Percentiles rank a stretch among this genome's conserved stretches.
phyloP scores from a whole-genome alignment of 2,797 vertebrate species.

The Pseudomugil gertrudae region DNA sequence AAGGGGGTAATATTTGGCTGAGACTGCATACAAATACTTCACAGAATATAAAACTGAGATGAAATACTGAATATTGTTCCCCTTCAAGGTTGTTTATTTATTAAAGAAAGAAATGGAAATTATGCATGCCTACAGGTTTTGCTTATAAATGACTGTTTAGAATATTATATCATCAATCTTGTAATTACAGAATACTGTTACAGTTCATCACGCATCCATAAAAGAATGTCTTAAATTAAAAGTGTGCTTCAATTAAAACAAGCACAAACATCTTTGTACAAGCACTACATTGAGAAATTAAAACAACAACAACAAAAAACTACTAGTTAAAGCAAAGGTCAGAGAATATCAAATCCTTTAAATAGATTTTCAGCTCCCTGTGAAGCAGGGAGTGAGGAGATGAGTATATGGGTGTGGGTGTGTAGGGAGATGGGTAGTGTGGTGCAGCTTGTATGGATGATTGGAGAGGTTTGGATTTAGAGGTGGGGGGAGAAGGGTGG shows the following conservation, averaged over 20 bases:
- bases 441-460: too few relatives aligned
- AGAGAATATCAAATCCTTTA: neutral
- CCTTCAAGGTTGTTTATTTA: slow-evolving; percentile 1
- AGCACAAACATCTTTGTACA: slow-evolving; percentile 2
- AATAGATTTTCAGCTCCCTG: neutral
- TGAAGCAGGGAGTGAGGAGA: too few relatives aligned
- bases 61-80: neutral
- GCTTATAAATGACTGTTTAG: neutral
- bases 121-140: neutral
- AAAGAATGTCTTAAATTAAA: slow-evolving; percentile 1
- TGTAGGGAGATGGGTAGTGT: too few relatives aligned
- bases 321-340: neutral
- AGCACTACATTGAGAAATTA: slow-evolving; percentile 9
- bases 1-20: slow-evolving; percentile 21
- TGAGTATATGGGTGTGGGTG: too few relatives aligned
- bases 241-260: neutral
- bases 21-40: neutral
- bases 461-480: too few relatives aligned
- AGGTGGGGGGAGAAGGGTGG: too few relatives aligned
- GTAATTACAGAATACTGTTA: slow-evolving; percentile 7
- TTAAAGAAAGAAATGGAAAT: neutral
- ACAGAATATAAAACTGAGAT: slow-evolving; percentile 11
- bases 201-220: neutral
- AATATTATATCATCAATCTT: neutral
- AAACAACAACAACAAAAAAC: neutral